Conservation (phyloP, 2,113 vertebrate species). For the Xenotilapia flavipinnis region DNA sequence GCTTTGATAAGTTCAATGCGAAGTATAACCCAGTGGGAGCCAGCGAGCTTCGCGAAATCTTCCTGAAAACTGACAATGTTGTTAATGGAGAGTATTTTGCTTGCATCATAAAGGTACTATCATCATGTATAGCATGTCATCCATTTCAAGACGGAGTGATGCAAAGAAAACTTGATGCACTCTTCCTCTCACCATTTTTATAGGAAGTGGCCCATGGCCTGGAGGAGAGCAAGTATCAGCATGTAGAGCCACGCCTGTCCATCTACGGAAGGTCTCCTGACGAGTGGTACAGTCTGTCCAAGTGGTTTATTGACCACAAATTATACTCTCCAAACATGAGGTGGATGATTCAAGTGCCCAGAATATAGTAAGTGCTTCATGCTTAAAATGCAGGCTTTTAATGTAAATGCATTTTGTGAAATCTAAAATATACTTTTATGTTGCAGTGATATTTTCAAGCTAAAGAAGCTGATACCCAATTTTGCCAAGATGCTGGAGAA, state of each 20-base stretch:
- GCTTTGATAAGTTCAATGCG: slow-evolving; percentile 97
- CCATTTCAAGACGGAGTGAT: background rate
- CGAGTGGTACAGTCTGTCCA: slow-evolving; percentile 83
- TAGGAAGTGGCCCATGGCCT: slow-evolving; percentile 87
- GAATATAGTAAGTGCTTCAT: slow-evolving; percentile 84
- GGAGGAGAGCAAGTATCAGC: slow-evolving; percentile 92
- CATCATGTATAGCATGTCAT: background rate
- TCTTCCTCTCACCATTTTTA: background rate
- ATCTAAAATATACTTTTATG: background rate
- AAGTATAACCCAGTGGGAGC: slow-evolving; percentile 98
- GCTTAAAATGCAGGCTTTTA: background rate
- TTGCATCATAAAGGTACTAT: slow-evolving; percentile 88
- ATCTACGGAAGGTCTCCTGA: slow-evolving; percentile 83
- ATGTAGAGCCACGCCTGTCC: slow-evolving; percentile 87
- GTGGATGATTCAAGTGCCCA: slow-evolving; percentile 92
- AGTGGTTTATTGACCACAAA: slow-evolving; percentile 89
- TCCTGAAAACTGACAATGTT: slow-evolving; percentile 94
- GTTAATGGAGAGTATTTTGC: slow-evolving; percentile 93
- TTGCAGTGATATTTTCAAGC: slow-evolving; percentile 88
- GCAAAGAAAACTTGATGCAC: background rate
- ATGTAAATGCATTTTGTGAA: background rate
- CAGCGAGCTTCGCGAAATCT: slow-evolving; percentile 93
- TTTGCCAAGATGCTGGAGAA: slow-evolving; percentile 94
- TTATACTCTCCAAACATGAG: slow-evolving; percentile 89
- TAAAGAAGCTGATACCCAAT: slow-evolving; percentile 81